Evolutionary conservation across 2,888 invertebrate genomes (phyloP), one percentile per base, ranked within the genome.

Genomic region (Mallateleia sp.): DNA sequence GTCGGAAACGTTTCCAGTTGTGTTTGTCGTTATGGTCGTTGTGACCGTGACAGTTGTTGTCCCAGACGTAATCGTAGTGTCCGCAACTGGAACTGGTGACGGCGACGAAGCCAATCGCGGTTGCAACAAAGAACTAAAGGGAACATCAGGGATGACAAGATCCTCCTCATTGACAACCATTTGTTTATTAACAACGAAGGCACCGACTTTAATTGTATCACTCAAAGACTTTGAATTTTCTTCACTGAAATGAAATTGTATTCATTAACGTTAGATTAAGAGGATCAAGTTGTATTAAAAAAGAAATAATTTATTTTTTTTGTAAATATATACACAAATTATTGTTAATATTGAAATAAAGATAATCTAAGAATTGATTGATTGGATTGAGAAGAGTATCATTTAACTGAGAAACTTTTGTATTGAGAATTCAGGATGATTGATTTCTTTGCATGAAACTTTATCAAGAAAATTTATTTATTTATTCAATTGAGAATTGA

Each of bases 181-280:
- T 93, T 97, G 97, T n/a, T 96, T 96, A 34, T 96, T 95, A 90
- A 97, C 97, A 7, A 97, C 97, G 94, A 98, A 98, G 0, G 98
- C 98, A 52, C 98, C 98, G 0, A 97, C 97, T 89, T 97, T 97
- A 93, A 98, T 95, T 0, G 97, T 97, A 90, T 97, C 97, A 79
- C 97, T 97, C 62, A 98, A 95, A 72, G 97, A 97, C 54, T 97
- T 96, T 67, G 96, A 96, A 89, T 96, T 97, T 90, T 97, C 97
- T 42, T 97, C 97, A 79, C 96, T 96, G 92, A 58, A 95, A 95
- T 62, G 78, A 86, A 89, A n/a, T n/a, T n/a, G n/a, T n/a, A n/a
- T n/a, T n/a, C n/a, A n/a, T n/a, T n/a, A n/a, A n/a, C n/a, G n/a
- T n/a, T n/a, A n/a, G n/a, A n/a, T n/a, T n/a, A n/a, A n/a, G n/a